phyloP scores from a whole-genome alignment of 2,888 invertebrate genomes.

The Eupithecia centaureata region DNA sequence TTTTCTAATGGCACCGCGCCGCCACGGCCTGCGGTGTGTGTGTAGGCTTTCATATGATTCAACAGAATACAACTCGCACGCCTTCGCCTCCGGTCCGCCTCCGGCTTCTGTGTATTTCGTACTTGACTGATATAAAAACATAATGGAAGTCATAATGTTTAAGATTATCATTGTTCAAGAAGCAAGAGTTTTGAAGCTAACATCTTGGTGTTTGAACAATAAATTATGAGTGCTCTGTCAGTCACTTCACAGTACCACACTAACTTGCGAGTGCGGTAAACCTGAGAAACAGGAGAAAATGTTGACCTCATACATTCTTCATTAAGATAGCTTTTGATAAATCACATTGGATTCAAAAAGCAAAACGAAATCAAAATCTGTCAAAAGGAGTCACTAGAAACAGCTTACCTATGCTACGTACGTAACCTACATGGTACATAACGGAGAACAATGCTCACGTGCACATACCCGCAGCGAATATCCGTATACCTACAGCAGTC shows the following conservation, averaged over 20 bases:
- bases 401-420: neutral
- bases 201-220: conserved; percentile 6
- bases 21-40: too few species aligned
- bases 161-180: neutral
- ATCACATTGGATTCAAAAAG: neutral
- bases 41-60: too few species aligned
- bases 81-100: too few species aligned
- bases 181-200: neutral
- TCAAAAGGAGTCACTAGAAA: neutral
- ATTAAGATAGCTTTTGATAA: neutral
- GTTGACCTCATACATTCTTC: neutral
- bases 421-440: neutral
- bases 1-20: too few species aligned
- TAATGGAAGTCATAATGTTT: too few species aligned
- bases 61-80: too few species aligned
- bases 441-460: conserved; percentile 1
- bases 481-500: neutral
- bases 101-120: too few species aligned
- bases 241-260: neutral
- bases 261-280: neutral
- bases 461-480: neutral
- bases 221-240: conserved; percentile 5
- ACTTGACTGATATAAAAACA: too few species aligned
- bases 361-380: neutral
- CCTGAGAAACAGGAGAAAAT: neutral